A percentile compares a stretch with the other conserved stretches of the same genome.
phyloP scores from a whole-genome alignment of 2,797 vertebrate genomes.

The Poeciliopsis paucimaculata region DNA sequence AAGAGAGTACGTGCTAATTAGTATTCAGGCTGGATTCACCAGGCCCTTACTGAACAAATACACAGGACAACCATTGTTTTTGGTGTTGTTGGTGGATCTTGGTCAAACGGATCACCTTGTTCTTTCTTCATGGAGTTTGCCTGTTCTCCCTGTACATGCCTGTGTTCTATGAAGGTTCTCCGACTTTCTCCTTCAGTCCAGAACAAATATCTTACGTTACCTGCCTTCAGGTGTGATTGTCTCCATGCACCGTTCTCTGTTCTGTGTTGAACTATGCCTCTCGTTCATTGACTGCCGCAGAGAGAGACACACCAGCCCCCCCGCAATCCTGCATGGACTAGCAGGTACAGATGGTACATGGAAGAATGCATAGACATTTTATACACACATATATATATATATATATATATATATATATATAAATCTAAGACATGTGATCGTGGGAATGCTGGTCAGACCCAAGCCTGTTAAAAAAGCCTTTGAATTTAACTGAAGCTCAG shows the following conservation, averaged over 20 bases:
- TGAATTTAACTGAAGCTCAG: slow-evolving; percentile 43
- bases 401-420: no score
- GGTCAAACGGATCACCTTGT: no score
- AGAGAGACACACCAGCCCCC: no score
- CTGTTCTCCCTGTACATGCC: not conserved
- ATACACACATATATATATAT: not conserved
- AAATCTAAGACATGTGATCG: not conserved
- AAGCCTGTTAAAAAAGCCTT: slow-evolving; percentile 18
- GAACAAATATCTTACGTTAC: not conserved
- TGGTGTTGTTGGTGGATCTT: not conserved
- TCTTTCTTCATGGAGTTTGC: not conserved
- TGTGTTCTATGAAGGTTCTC: not conserved
- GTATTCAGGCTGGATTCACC: not conserved
- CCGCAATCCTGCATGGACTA: not conserved
- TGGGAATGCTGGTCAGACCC: not conserved
- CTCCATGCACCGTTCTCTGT: not conserved
- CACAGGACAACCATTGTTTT: not conserved
- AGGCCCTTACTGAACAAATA: not conserved
- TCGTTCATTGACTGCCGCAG: not conserved
- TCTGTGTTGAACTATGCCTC: not conserved
- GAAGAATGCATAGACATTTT: not conserved
- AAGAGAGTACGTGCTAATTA: not conserved
- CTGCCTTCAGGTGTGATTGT: not conserved
- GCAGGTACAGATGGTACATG: not conserved
- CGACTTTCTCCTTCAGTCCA: not conserved